Percentiles rank a stretch among this genome's conserved stretches.
phyloP scores from a whole-genome alignment of 2,888 invertebrate genomes.

The Acheta domesticus region DNA sequence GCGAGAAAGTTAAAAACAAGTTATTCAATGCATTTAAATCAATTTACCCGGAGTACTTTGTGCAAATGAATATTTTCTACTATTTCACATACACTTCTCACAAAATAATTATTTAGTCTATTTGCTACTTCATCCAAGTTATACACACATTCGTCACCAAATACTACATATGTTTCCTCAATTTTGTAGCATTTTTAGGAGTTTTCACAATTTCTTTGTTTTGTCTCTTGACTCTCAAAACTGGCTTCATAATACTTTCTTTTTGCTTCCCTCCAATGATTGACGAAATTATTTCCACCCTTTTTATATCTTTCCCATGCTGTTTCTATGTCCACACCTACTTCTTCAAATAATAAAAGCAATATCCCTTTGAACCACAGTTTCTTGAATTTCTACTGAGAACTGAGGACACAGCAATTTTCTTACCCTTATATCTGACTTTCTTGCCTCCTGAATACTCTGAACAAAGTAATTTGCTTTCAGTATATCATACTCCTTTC shows the following conservation, averaged over 20 bases:
- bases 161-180: background rate
- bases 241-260: background rate
- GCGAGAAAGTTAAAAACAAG: too few species aligned
- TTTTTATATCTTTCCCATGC: background rate
- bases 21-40: too few species aligned
- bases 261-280: background rate
- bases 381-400: background rate
- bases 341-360: background rate
- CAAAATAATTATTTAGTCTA: slow-evolving; percentile 3
- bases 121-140: background rate
- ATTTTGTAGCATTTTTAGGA: background rate
- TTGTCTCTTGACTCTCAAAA: background rate
- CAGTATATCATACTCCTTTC: background rate
- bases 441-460: background rate
- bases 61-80: background rate
- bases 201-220: background rate
- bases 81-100: background rate
- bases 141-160: background rate
- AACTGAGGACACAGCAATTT: background rate
- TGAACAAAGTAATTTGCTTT: background rate
- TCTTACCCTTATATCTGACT: background rate
- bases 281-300: background rate
- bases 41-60: too few species aligned
- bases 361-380: background rate
- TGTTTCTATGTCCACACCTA: background rate